These are phyloP conservation scores for Bicyclus anynana DNA, from an alignment of 1,140 invertebrate genomes.

Conservation along the genomic window DNA sequence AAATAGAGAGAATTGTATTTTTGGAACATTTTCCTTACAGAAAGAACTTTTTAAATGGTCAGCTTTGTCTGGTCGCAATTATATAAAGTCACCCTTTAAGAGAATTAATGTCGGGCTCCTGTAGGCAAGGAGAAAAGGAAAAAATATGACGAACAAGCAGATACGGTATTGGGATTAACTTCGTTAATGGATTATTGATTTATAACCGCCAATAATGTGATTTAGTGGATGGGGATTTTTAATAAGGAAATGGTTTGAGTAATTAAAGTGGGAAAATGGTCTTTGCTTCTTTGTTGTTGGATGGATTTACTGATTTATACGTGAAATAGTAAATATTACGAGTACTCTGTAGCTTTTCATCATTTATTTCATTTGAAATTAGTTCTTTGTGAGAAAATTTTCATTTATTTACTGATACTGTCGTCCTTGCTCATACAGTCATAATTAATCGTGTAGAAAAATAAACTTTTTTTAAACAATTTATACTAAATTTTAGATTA, in stretches of 20 bases:
- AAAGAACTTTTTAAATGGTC: too few species aligned
- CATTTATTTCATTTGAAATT: too few species aligned
- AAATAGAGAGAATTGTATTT: too few species aligned
- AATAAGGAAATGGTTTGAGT: slow-evolving; percentile 4
- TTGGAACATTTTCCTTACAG: too few species aligned
- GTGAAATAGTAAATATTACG: not conserved
- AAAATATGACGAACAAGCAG: slow-evolving; percentile 11
- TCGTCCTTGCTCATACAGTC: too few species aligned
- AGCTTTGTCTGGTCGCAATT: not conserved
- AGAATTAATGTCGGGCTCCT: slow-evolving; percentile 16
- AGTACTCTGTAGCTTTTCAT: too few species aligned
- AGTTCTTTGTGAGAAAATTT: too few species aligned
- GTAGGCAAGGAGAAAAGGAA: slow-evolving; percentile 8
- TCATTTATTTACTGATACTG: too few species aligned
- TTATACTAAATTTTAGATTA: too few species aligned
- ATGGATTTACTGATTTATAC: not conserved
- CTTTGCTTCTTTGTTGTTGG: not conserved
- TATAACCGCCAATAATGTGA: slow-evolving; percentile 3
- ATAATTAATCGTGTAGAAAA: too few species aligned
- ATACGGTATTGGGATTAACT: slow-evolving; percentile 15
- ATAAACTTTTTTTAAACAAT: too few species aligned
- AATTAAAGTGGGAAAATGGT: not conserved
- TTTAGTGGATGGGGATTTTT: slow-evolving; percentile 1
- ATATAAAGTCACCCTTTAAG: not conserved
- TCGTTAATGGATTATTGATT: slow-evolving; percentile 21